Evolutionary conservation across 92 coral and sea anemone genomes (phyloP).

Genomic region (Epizoanthus rinbou): DNA sequence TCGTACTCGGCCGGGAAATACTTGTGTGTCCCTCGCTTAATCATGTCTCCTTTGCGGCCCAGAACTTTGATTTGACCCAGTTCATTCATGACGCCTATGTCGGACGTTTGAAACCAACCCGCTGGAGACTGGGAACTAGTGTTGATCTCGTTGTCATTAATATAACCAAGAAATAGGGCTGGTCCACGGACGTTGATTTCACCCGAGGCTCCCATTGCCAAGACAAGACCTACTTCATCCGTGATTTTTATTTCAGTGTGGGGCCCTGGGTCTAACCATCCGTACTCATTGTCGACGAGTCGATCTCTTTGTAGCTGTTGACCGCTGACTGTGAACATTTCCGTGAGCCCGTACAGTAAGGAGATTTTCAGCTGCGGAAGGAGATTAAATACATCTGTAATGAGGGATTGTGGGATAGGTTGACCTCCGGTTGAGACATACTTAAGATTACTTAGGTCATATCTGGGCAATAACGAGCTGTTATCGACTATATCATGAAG

Average conservation of each 20-base stretch:
- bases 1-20: constrained; percentile 44
- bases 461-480: not conserved
- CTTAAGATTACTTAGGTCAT: constrained; percentile 21
- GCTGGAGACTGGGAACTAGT: not conserved
- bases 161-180: not conserved
- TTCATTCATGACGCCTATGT: constrained; percentile 34
- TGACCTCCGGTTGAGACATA: constrained; percentile 39
- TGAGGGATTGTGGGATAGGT: not conserved
- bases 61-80: constrained; percentile 36
- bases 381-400: not conserved
- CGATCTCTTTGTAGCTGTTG: constrained; percentile 7
- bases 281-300: constrained; percentile 22
- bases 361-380: constrained; percentile 13
- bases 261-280: constrained; percentile 38
- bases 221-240: not conserved
- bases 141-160: not conserved
- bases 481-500: constrained; percentile 26
- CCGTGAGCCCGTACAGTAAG: constrained; percentile 34
- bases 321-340: not conserved
- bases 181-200: constrained; percentile 13
- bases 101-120: constrained; percentile 50
- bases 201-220: constrained; percentile 13
- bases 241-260: constrained; percentile 39
- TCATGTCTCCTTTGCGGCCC: constrained; percentile 47
- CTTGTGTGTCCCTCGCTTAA: constrained; percentile 40